These are phyloP conservation scores for Euphysa ruthae DNA, from an alignment of 30 jellyfish, hydroid and myxozoan genomes.

Conservation along the genomic window DNA sequence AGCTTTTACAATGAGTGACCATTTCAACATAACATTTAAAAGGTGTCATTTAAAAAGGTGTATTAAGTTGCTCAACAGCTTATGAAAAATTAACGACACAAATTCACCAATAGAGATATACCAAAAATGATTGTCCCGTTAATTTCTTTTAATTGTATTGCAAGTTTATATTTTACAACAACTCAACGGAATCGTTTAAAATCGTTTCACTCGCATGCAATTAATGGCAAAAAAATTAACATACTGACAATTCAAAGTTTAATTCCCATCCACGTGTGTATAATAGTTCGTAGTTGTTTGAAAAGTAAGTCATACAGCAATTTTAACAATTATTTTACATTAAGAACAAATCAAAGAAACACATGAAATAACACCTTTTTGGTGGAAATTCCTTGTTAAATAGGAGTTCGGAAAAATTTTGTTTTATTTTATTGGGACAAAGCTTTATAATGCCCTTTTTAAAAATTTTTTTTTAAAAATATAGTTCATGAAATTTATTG, in stretches of 20 bases:
- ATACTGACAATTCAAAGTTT: too few species aligned
- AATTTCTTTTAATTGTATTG: background rate
- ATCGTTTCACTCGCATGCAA: background rate
- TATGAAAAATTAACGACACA: background rate
- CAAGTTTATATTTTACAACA: background rate
- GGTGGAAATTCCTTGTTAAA: constrained; percentile 11
- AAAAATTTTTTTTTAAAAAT: too few species aligned
- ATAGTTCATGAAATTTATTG: too few species aligned
- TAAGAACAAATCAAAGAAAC: background rate
- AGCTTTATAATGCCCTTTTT: too few species aligned
- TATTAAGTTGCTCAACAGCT: background rate
- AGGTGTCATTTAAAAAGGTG: too few species aligned
- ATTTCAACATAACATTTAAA: background rate
- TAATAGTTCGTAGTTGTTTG: background rate
- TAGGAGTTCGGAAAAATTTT: too few species aligned
- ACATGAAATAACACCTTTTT: constrained; percentile 6
- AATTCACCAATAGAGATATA: background rate
- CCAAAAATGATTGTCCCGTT: too few species aligned
- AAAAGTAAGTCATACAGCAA: background rate
- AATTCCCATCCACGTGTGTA: background rate
- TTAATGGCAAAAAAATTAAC: background rate
- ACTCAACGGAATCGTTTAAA: background rate
- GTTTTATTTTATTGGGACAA: too few species aligned
- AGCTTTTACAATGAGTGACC: background rate
- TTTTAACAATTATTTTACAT: background rate